Conservation (phyloP, 2,113 vertebrate genomes). For the Nematolebias whitei region DNA sequence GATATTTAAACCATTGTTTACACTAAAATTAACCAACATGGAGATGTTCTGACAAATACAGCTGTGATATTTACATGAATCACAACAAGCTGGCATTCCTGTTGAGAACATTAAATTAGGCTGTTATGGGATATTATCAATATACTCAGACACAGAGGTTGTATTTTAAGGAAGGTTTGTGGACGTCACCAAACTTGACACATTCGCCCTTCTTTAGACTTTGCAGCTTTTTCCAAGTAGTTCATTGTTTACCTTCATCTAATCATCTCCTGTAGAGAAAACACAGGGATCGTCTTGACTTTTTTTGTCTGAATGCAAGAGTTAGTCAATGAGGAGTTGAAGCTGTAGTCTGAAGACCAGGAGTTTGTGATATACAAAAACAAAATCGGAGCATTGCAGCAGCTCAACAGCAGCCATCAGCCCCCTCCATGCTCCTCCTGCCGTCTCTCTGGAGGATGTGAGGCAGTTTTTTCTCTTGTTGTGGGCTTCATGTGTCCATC, state of each 20-base stretch:
- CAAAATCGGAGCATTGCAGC: not conserved
- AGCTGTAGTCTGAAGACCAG: not conserved
- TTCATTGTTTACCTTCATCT: slow-evolving; percentile 15
- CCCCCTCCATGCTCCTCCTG: slow-evolving; percentile 12
- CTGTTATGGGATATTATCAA: not conserved
- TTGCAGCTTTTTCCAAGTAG: slow-evolving; percentile 4
- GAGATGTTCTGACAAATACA: not conserved
- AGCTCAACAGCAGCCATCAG: slow-evolving; percentile 2
- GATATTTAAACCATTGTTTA: not conserved
- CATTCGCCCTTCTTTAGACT: not conserved
- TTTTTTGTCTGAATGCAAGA: slow-evolving; percentile 3
- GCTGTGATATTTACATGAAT: slow-evolving; percentile 3
- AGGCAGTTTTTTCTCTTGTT: slow-evolving; percentile 19
- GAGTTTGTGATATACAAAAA: not conserved
- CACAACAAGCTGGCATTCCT: not conserved
- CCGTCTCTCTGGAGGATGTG: slow-evolving; percentile 23
- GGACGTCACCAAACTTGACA: not conserved
- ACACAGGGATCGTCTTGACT: not conserved
- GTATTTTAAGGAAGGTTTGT: too few species aligned
- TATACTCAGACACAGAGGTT: too few species aligned
- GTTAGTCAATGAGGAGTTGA: slow-evolving; percentile 13
- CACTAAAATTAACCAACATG: not conserved
- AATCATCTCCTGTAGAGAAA: not conserved
- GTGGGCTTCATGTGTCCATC: slow-evolving; percentile 10
- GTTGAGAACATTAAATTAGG: not conserved